A percentile compares a stretch with the other conserved stretches of the same genome.
Evolutionary conservation across 2,797 vertebrate species (phyloP).

Genomic region (Crypturellus tataupa): DNA sequence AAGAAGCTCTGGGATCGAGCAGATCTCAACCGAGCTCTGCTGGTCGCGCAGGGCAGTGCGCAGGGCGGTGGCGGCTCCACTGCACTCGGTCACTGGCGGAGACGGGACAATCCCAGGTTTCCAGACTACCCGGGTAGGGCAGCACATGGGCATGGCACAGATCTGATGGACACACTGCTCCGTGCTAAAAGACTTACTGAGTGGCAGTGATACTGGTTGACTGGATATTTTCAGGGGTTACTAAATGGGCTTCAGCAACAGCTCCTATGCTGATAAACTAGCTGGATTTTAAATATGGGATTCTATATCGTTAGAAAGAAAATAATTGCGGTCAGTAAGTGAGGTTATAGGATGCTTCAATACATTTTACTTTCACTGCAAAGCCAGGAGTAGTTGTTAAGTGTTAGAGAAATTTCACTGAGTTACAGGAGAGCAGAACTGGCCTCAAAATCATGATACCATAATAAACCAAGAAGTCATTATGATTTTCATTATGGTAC

Average conservation of each 20-base stretch:
- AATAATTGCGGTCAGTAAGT: not conserved
- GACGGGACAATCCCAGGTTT: not conserved
- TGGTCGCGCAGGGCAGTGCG: not conserved
- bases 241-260: not conserved
- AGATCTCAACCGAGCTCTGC: not conserved
- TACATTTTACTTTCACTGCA: not conserved
- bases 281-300: not conserved
- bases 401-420: not conserved
- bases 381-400: not conserved
- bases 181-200: not conserved
- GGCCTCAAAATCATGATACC: conserved; percentile 6
- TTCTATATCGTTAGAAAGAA: not conserved
- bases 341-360: not conserved
- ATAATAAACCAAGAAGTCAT: not conserved
- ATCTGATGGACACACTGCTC: not conserved
- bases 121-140: not conserved
- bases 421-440: not conserved
- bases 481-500: not conserved
- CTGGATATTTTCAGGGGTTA: not conserved
- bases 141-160: not conserved
- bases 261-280: not conserved
- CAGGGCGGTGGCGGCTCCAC: not conserved
- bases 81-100: not conserved
- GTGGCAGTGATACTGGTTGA: not conserved
- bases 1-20: not conserved